phyloP scores from a whole-genome alignment of 30 jellyfish, hydroid and myxozoan genomes.

The Euphysa ruthae region DNA sequence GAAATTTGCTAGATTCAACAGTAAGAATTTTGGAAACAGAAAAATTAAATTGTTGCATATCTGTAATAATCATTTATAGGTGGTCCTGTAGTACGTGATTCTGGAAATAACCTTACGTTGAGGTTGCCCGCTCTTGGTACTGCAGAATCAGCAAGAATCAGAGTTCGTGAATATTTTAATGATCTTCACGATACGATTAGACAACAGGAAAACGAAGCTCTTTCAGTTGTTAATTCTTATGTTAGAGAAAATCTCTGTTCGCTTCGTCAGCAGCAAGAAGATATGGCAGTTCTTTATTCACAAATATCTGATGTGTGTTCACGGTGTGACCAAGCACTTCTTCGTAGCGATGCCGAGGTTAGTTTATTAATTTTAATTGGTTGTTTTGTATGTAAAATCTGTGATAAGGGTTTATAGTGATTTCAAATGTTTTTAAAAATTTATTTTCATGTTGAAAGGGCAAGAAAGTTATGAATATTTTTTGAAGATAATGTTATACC shows the following conservation, averaged over 20 bases:
- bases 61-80: slow-evolving; percentile 12
- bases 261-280: slow-evolving; percentile 89
- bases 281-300: slow-evolving; percentile 71
- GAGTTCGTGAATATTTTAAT: slow-evolving; percentile 64
- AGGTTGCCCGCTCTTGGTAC: slow-evolving; percentile 44
- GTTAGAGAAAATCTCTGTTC: slow-evolving; percentile 80
- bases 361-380: background rate
- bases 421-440: no score
- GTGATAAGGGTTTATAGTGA: no score
- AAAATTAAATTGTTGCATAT: no score
- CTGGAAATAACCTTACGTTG: no score
- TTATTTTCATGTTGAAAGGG: no score
- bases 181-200: slow-evolving; percentile 85
- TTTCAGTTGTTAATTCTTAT: slow-evolving; percentile 59
- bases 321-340: slow-evolving; percentile 64
- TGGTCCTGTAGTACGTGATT: slow-evolving; percentile 35
- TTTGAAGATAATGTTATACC: no score
- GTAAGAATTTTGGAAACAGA: no score
- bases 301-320: slow-evolving; percentile 76
- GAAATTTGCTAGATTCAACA: no score
- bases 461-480: no score
- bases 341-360: slow-evolving; percentile 89
- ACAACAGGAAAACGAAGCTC: slow-evolving; percentile 87
- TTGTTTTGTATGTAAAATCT: no score
- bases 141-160: slow-evolving; percentile 74